Percentiles rank a stretch among this genome's conserved stretches.
These are phyloP conservation scores for Xiphophorus birchmanni DNA, from an alignment of 2,797 vertebrate genomes.

Conservation along the genomic window DNA sequence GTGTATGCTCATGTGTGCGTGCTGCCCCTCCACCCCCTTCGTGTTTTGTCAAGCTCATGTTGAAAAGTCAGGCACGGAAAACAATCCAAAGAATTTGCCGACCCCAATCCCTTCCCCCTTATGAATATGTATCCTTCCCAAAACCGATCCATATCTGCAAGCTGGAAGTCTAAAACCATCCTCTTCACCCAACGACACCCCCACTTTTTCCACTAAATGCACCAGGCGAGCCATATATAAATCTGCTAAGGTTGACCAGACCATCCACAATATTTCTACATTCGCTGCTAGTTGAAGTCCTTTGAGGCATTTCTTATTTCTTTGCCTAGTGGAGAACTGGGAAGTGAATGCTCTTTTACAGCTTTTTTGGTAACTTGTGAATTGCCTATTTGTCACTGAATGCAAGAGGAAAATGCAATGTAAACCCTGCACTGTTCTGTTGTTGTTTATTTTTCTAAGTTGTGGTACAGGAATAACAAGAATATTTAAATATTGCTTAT, in stretches of 20 bases:
- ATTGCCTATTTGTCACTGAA: conserved; percentile 25
- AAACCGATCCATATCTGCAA: conserved; percentile 75
- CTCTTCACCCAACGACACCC: conserved; percentile 21
- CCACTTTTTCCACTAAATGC: conserved; percentile 43
- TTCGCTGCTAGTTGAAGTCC: conserved; percentile 12
- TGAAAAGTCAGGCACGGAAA: conserved; percentile 47
- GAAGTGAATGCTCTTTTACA: conserved; percentile 38
- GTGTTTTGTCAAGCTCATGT: conserved; percentile 33
- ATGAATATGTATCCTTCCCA: conserved; percentile 75
- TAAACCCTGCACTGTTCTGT: conserved; percentile 10
- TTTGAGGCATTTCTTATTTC: conserved; percentile 6
- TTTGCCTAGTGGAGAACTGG: conserved; percentile 17
- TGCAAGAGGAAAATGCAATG: conserved; percentile 43
- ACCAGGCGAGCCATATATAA: conserved; percentile 60
- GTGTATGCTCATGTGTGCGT: conserved; percentile 12
- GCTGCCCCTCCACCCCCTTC: neutral
- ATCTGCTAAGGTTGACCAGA: conserved; percentile 54
- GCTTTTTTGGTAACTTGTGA: conserved; percentile 29
- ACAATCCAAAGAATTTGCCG: conserved; percentile 70
- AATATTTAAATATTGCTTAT: conserved; percentile 25
- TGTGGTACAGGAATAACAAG: conserved; percentile 18
- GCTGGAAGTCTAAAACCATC: conserved; percentile 57
- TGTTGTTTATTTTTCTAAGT: conserved; percentile 3
- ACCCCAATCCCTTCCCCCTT: conserved; percentile 74
- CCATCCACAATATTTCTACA: conserved; percentile 54